Conservation (phyloP, 2,888 invertebrate genomes). For the Ormyrus labotus region DNA sequence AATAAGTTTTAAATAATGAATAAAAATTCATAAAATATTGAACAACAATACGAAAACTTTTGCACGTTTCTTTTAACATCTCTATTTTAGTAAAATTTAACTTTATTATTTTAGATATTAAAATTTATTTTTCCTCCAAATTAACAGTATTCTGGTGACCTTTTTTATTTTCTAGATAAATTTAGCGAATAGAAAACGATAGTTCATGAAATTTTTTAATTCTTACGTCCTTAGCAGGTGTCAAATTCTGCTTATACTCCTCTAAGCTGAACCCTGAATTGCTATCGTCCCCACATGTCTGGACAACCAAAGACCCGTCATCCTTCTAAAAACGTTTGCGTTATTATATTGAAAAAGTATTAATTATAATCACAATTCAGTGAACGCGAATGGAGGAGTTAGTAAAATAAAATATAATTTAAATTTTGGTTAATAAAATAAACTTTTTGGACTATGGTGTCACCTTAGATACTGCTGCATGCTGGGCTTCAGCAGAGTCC, state of each 20-base stretch:
- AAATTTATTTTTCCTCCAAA: conserved; percentile 25
- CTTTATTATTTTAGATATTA: not conserved
- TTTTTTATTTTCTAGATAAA: conserved; percentile 12
- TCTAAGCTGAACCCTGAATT: conserved; percentile 72
- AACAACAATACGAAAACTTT: not conserved
- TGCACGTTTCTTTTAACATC: too few species aligned
- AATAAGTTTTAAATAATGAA: not conserved
- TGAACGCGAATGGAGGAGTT: conserved; percentile 24
- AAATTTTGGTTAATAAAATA: too few species aligned
- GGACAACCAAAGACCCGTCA: conserved; percentile 67
- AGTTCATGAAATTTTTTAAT: conserved; percentile 46
- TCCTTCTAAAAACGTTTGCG: conserved; percentile 63
- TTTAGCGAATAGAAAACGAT: conserved; percentile 32
- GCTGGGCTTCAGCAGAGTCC: conserved; percentile 27
- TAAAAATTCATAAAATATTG: conserved; percentile 3
- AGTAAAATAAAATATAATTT: not conserved
- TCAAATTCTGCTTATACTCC: conserved; percentile 70
- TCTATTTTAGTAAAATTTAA: too few species aligned
- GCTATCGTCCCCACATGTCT: conserved; percentile 71
- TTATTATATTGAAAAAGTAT: not conserved
- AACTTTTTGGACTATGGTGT: conserved; percentile 15
- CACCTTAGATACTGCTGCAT: conserved; percentile 7
- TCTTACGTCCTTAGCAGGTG: conserved; percentile 71
- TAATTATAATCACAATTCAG: conserved; percentile 28
- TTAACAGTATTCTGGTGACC: not conserved